Conservation (phyloP, 2,113 vertebrate species). For the Recurvirostra avosetta region DNA sequence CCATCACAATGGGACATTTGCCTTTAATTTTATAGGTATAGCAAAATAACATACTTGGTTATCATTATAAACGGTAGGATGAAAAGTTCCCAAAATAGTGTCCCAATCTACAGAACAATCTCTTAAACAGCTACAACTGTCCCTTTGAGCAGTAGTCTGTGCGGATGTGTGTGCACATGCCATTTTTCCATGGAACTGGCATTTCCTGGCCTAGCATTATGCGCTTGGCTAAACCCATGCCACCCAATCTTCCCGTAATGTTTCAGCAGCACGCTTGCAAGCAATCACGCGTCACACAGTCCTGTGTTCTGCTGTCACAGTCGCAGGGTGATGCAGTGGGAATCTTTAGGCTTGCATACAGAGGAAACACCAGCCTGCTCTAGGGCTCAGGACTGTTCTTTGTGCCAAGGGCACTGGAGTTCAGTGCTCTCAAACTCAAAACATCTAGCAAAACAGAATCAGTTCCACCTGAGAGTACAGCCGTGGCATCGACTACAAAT, state of each 20-base stretch:
- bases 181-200: not conserved
- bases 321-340: fast-evolving
- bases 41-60: not conserved
- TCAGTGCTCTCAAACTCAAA: not conserved
- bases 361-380: not conserved
- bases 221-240: not conserved
- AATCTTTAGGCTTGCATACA: not conserved
- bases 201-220: not conserved
- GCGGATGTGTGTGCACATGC: not conserved
- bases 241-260: not conserved
- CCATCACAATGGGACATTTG: not conserved
- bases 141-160: not conserved
- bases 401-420: not conserved
- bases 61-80: not conserved
- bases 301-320: not conserved
- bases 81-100: not conserved
- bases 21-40: not conserved
- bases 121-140: not conserved
- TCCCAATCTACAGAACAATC: not conserved
- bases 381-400: not conserved
- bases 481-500: not conserved
- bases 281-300: not conserved
- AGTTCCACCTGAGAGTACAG: not conserved
- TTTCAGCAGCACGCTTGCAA: not conserved
- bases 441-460: not conserved